Evolutionary conservation across 2,113 vertebrate species (phyloP).

Genomic region (Aptenodytes forsteri): DNA sequence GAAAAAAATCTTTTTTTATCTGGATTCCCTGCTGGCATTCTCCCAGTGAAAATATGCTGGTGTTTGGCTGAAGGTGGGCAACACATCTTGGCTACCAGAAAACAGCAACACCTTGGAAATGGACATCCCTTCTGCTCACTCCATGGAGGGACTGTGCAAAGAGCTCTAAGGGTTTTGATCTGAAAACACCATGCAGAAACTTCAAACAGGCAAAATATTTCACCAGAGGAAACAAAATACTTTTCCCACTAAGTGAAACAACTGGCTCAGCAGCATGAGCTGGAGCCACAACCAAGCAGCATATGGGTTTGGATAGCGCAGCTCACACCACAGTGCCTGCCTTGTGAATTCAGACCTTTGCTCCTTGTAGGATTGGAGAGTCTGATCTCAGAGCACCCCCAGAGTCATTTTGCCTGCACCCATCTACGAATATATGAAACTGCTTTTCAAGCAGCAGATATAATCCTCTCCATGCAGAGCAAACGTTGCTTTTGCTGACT

Average conservation of each 20-base stretch:
- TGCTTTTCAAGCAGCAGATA: background rate
- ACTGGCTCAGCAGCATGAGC: background rate
- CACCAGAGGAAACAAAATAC: background rate
- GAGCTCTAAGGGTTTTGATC: background rate
- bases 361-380: background rate
- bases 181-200: background rate
- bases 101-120: background rate
- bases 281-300: background rate
- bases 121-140: background rate
- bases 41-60: background rate
- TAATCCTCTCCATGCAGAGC: background rate
- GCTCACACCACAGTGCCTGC: background rate
- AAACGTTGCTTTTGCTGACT: background rate
- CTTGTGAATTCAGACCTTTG: background rate
- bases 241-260: background rate
- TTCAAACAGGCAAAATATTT: background rate
- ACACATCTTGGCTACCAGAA: background rate
- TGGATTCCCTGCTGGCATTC: slow-evolving; percentile 22
- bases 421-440: rapidly evolving
- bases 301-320: rapidly evolving
- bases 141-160: background rate
- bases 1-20: slow-evolving; percentile 31
- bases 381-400: background rate
- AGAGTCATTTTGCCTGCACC: background rate
- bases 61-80: background rate